Evolutionary conservation across 1,140 invertebrate genomes (phyloP).

Genomic region (Pseudomyrmex dendroicus): DNA sequence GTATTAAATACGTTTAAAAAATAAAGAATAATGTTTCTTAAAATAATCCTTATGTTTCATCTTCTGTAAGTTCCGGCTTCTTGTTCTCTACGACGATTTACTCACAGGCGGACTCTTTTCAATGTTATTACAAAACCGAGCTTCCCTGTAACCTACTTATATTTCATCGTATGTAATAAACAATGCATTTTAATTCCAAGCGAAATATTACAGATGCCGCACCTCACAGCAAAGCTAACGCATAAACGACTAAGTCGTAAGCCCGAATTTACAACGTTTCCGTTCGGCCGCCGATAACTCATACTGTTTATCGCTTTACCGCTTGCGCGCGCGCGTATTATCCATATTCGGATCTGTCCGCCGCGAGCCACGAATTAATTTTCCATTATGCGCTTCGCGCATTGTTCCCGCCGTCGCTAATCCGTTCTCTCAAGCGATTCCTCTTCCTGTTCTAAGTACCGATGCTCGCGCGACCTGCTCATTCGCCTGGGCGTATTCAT

Average conservation of each 20-base stretch:
- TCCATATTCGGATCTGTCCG: constrained; percentile 12
- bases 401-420: constrained; percentile 18
- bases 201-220: too few species aligned
- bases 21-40: too few species aligned
- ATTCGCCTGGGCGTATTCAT: constrained; percentile 6
- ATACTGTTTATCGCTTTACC: constrained; percentile 14
- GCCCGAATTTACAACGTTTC: not conserved
- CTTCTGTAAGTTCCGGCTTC: too few species aligned
- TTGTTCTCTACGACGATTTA: too few species aligned
- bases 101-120: too few species aligned
- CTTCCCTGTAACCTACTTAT: too few species aligned
- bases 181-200: too few species aligned
- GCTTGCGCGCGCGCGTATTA: not conserved
- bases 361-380: constrained; percentile 44
- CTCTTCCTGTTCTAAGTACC: constrained; percentile 10
- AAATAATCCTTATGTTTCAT: too few species aligned
- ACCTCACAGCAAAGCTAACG: not conserved
- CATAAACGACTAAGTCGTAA: not conserved
- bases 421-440: not conserved
- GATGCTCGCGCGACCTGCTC: not conserved
- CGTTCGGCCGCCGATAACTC: not conserved
- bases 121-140: too few species aligned
- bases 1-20: too few species aligned
- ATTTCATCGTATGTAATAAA: too few species aligned
- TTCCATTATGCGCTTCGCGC: constrained; percentile 32